A percentile compares a stretch with the other conserved stretches of the same genome.
Evolutionary conservation across 2,113 vertebrate genomes (phyloP).

Genomic region (Brienomyrus brachyistius): DNA sequence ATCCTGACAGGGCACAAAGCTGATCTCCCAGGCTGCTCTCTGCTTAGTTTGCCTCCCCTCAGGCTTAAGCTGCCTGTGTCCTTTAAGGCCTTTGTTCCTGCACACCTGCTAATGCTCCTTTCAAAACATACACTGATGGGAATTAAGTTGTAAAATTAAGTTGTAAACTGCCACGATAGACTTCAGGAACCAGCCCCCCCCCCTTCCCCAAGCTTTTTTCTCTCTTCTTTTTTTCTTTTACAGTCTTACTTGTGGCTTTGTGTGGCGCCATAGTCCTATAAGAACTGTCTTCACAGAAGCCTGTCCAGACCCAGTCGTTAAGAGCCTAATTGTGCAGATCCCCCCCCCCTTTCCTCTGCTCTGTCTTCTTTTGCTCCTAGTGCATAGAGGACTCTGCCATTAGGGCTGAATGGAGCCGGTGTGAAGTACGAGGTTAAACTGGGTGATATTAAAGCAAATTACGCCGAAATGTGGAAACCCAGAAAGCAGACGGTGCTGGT

Average conservation of each 20-base stretch:
- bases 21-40: slow-evolving; percentile 28
- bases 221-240: slow-evolving; percentile 48
- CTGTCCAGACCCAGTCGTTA: slow-evolving; percentile 81
- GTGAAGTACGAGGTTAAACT: slow-evolving; percentile 92
- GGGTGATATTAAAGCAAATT: slow-evolving; percentile 97
- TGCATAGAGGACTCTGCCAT: slow-evolving; percentile 71
- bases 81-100: slow-evolving; percentile 53
- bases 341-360: slow-evolving; percentile 58
- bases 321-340: slow-evolving; percentile 93
- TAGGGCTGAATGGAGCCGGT: slow-evolving; percentile 85
- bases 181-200: slow-evolving; percentile 55
- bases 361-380: slow-evolving; percentile 73
- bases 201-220: not conserved
- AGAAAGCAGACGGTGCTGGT: slow-evolving; percentile 71
- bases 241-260: slow-evolving; percentile 76
- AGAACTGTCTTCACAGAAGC: slow-evolving; percentile 77
- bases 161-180: slow-evolving; percentile 57
- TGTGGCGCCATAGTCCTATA: slow-evolving; percentile 73
- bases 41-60: slow-evolving; percentile 31
- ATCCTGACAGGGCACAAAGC: not conserved
- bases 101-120: slow-evolving; percentile 77
- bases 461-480: slow-evolving; percentile 79
- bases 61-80: not conserved
- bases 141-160: slow-evolving; percentile 61
- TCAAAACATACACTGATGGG: slow-evolving; percentile 68